Evolutionary conservation across 2,113 vertebrate species (phyloP).

Genomic region (Vulpes ferrilata): DNA sequence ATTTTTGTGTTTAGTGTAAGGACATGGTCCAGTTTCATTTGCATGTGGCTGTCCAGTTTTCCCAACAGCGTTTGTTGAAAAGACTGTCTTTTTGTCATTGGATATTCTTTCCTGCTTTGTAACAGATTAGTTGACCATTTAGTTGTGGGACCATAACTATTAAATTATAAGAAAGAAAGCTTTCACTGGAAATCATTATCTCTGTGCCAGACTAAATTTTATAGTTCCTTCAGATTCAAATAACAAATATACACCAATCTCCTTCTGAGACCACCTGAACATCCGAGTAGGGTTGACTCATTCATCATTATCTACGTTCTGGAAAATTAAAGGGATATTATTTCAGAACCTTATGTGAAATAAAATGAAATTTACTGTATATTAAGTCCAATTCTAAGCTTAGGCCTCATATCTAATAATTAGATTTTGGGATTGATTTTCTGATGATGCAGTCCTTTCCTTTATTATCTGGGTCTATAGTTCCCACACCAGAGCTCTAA

Average conservation of each 20-base stretch:
- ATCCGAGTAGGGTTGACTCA: background rate
- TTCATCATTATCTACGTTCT: background rate
- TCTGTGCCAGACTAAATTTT: background rate
- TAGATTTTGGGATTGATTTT: background rate
- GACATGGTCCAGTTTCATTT: background rate
- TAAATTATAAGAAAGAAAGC: background rate
- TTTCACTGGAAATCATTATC: background rate
- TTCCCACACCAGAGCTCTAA: background rate
- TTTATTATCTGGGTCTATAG: background rate
- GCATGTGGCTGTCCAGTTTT: background rate
- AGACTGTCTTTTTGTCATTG: background rate
- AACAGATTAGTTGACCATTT: background rate
- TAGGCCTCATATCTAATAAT: background rate
- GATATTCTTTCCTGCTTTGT: background rate
- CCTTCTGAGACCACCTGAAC: background rate
- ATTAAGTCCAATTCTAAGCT: background rate
- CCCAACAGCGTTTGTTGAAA: background rate
- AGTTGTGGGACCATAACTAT: background rate
- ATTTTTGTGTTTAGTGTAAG: background rate
- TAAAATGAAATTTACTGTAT: background rate
- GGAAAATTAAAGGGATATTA: background rate
- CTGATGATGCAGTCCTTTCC: background rate
- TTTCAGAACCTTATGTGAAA: background rate
- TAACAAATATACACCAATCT: background rate
- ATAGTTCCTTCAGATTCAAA: background rate